Base-by-base conservation (phyloP, 2,797 vertebrate genomes). In the Phataginus tetradactyla region DNA sequence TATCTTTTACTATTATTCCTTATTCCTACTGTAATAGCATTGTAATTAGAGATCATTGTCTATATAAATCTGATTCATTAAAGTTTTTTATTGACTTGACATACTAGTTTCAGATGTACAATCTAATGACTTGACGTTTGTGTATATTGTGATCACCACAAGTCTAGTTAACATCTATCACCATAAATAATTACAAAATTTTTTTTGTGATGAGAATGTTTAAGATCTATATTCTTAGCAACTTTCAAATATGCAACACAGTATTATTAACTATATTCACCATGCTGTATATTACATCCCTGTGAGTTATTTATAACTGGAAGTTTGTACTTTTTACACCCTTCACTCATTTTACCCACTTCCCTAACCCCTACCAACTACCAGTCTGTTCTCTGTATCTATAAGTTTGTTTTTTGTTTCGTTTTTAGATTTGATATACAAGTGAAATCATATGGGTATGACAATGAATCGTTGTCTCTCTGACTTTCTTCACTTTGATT, bases 21-120 rank as follows among this genome's bases (percentile, higher is more conserved):
- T 39, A 53, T 49, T 81, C 20, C 72, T 80, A 79, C 77, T 39
- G 78, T 59, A 92, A 83, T 86, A 61, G 14, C 83, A 45, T 63
- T 86, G 23, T 88, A 21, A 45, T 53, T 78, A 93, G 27, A 75
- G 34, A 64, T 51, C 2, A 42, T 14, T 1, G 21, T 55, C 32
- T 89, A 4, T 75, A 34, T 74, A 93, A 88, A 72, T 81, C n/a
- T 55, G 34, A 83, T 42, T 95, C 51, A 63, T 12, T 93, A 45
- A 68, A 86, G 84, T 64, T 92, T 61, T 21, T 61, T 59, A 74
- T 51, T 83, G 42, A 87, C 29, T 29, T 21, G 23, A 74, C 42
- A 37, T 63, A 21, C 32, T 75, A 63, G 32, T 37, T 63, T 75
- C 29, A 37, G 32, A 57, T 1, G 0, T 75, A 29, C 45, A 75